Evolutionary conservation across 1,140 invertebrate genomes (phyloP).

Genomic region (Nomia melanderi): DNA sequence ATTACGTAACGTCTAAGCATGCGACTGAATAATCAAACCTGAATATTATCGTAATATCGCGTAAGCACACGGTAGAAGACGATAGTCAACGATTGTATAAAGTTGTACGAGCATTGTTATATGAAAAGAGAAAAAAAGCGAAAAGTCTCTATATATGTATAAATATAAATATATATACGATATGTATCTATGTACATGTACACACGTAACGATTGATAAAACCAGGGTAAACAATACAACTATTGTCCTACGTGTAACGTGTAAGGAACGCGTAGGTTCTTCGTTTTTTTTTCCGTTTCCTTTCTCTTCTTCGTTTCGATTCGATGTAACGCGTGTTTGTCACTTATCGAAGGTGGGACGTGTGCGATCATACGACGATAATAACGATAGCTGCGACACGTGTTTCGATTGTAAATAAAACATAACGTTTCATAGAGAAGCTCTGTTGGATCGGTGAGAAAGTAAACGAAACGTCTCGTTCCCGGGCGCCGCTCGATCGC

Average conservation of each 20-base stretch:
- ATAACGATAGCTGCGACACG: conserved; percentile 17
- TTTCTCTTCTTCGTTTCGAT: no score
- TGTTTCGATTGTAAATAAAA: conserved; percentile 57
- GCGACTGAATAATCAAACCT: conserved; percentile 69
- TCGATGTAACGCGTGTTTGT: conserved; percentile 34
- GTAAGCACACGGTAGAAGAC: conserved; percentile 18
- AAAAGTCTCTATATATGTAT: conserved; percentile 15
- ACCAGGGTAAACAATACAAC: conserved; percentile 59
- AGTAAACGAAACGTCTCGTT: no score
- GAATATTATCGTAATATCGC: conserved; percentile 57
- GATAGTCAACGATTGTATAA: conserved; percentile 45
- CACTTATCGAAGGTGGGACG: conserved; percentile 13
- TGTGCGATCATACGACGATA: conserved; percentile 23
- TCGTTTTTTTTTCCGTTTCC: not conserved
- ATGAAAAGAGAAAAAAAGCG: no score
- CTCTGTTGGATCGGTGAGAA: not conserved
- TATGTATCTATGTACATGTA: conserved; percentile 24
- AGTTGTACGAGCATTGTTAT: conserved; percentile 47
- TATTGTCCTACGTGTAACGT: conserved; percentile 52
- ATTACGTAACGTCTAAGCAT: conserved; percentile 56
- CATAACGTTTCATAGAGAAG: conserved; percentile 26
- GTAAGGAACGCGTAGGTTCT: conserved; percentile 6
- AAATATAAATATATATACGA: not conserved
- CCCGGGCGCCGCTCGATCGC: no score
- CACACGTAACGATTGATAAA: conserved; percentile 60